Evolutionary conservation across 2,113 vertebrate species (phyloP).

Genomic region (Prionailurus bengalensis): DNA sequence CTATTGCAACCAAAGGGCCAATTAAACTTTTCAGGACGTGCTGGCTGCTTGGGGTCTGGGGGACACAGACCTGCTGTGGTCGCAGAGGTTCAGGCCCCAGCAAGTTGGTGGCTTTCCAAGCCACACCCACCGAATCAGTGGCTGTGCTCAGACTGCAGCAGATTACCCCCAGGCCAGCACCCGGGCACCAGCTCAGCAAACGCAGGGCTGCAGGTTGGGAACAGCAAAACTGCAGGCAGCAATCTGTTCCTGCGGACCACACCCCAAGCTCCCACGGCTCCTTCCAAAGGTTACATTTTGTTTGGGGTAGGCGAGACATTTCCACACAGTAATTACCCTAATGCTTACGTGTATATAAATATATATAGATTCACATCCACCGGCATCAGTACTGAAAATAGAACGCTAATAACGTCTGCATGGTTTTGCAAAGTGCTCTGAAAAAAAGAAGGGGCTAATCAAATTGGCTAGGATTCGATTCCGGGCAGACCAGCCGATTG

Average conservation of each 20-base stretch:
- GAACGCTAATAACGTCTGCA: neutral
- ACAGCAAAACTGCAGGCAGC: constrained; percentile 39
- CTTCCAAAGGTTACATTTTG: neutral
- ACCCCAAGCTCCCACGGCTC: fast-evolving
- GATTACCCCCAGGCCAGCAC: neutral
- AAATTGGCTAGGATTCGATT: neutral
- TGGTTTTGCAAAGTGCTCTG: neutral
- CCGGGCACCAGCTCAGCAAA: constrained; percentile 62
- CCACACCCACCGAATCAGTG: neutral
- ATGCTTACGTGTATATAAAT: neutral
- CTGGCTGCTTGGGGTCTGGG: constrained; percentile 10
- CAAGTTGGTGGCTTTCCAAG: neutral
- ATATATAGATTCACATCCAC: fast-evolving
- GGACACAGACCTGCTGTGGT: neutral
- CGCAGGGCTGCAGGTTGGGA: constrained; percentile 47
- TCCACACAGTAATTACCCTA: too few relatives aligned
- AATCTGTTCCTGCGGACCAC: neutral
- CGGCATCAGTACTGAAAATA: neutral
- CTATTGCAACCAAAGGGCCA: neutral
- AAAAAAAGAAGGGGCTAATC: neutral
- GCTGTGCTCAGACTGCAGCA: constrained; percentile 65
- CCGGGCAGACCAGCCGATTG: neutral
- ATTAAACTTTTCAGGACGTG: constrained; percentile 25
- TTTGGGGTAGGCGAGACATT: neutral
- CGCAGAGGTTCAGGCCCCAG: neutral